Base-by-base conservation (phyloP, 2,113 vertebrate species). In the Callionymus lyra region DNA sequence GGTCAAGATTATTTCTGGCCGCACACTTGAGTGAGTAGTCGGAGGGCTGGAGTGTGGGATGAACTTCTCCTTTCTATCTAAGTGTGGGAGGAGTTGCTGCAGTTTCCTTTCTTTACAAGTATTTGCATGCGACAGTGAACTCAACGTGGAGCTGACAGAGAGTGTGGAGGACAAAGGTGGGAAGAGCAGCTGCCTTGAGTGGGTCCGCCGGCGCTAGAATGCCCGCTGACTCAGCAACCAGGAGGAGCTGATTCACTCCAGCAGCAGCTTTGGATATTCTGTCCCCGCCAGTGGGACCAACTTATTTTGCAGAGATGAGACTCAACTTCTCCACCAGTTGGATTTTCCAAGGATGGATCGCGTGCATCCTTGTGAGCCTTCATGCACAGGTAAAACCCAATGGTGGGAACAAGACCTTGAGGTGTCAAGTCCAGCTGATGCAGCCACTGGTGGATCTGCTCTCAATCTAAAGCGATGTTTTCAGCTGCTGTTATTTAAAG, bases 311-410 rank as follows among this genome's bases (percentile, higher is more conserved):
- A 75, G 68, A 70, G 49, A 86, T 86, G 84, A 71, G 79, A 50
- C 33, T 63, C 35, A 60, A 60, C 14, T 75, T 80, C 21, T 66
- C 82, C 16, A 63, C 77, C 32, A 64, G 43, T 40, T 87, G 85
- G 86, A 85, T 85, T 50, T 83, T 82, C 72, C 82, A 59, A 33
- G 82, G 78, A 39, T 87, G 84, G 84, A 80, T 85, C 63, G 59
- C 62, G 11, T 75, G 70, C n/a, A 47, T 59, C 36, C 38, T 85
- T 2, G 13, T 85, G 52, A 42, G 35, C 32, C 51, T 80, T 41
- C 82, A 63, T 64, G 62, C 76, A 61, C 81, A 87, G 79, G 86
- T 87, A 83, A 66, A 50, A 35, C 47, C 4, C 16, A n/a, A 6
- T 6, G 8, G 33, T 52, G 12, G 4, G 12, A n/a, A n/a, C n/a